phyloP scores from a whole-genome alignment of 2,888 invertebrate species.

The Xylophagus ater region DNA sequence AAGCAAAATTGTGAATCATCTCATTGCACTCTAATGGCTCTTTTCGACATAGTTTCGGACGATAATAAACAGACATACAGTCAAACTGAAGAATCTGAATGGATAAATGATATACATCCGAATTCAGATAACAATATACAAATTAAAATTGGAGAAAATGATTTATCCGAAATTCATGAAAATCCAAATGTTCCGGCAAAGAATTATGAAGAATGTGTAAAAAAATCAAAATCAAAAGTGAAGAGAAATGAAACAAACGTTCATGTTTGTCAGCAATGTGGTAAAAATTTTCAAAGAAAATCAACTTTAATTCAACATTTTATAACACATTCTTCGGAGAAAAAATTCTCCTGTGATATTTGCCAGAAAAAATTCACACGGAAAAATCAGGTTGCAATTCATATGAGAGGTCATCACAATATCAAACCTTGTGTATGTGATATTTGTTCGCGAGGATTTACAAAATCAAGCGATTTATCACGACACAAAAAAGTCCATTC shows the following conservation, averaged over 20 bases:
- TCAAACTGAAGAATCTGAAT: too few species aligned
- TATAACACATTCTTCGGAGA: constrained; percentile 33
- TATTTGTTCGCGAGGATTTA: constrained; percentile 36
- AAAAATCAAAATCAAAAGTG: not conserved
- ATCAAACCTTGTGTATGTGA: constrained; percentile 43
- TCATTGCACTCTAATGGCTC: constrained; percentile 1
- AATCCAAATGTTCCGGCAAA: too few species aligned
- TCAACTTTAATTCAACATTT: constrained; percentile 29
- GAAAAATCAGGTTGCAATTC: constrained; percentile 39
- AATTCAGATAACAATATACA: too few species aligned
- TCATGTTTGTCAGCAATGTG: constrained; percentile 23
- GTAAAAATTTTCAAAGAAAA: constrained; percentile 18
- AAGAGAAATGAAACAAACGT: not conserved
- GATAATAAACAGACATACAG: too few species aligned
- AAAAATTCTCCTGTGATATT: constrained; percentile 32
- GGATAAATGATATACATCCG: too few species aligned
- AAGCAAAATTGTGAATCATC: constrained; percentile 24
- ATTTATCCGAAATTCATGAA: too few species aligned
- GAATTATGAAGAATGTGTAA: too few species aligned
- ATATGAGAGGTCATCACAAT: constrained; percentile 43
- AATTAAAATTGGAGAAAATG: too few species aligned
- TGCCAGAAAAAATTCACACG: constrained; percentile 37
- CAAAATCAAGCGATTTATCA: constrained; percentile 26
- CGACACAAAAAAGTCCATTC: constrained; percentile 29
- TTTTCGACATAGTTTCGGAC: constrained; percentile 1